Base-by-base conservation (phyloP, 92 coral and sea anemone genomes). In the Porites evermanni region DNA sequence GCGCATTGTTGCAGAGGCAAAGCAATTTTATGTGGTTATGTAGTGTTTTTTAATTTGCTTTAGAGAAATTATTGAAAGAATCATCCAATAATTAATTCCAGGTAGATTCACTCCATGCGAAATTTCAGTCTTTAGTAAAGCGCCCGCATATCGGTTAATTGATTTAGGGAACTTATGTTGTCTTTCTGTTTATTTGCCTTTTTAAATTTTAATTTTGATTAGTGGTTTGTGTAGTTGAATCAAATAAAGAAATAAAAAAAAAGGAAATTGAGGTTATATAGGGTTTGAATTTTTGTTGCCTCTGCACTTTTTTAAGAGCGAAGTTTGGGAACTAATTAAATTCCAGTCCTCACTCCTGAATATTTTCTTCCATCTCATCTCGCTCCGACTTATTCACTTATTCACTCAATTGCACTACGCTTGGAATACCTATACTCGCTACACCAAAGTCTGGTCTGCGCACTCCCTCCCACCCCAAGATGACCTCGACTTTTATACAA, bases 201-300 rank as follows among this genome's bases (percentile, higher is more conserved):
- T 77, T 29, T 17, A 13, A 18, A 24, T 77, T 77, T 7, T 6
- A 23, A 60, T 32, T 70, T 47, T 83, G 21, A 61, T 53, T 18
- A 61, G 73, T 61, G 54, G 59, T 72, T 82, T 60, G 87, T 47
- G 79, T 73, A 73, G 87, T 8, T 74, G 72, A 83, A 83, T 83
- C 80, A 83, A 83, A 47, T 82, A 67, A 80, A 32, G 75, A 81
- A 81, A 81, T 81, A 70, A 71, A 70, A 9, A 9, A 74, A 79
- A 38, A 52, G 20, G 47, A 20, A 79, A 64, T 79, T 79, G 44
- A 79, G 51, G 44, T 29, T 17, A 12, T 51, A 56, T 12, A 47
- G 73, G 47, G 47, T 38, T 38, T 38, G 47, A 38, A 38, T 65
- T 19, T 16, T 29, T 64, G 2, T 29, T 72, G 12, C 8, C 12